Evolutionary conservation across 1,140 invertebrate genomes (phyloP).

Genomic region (Anoplolepis gracilipes): DNA sequence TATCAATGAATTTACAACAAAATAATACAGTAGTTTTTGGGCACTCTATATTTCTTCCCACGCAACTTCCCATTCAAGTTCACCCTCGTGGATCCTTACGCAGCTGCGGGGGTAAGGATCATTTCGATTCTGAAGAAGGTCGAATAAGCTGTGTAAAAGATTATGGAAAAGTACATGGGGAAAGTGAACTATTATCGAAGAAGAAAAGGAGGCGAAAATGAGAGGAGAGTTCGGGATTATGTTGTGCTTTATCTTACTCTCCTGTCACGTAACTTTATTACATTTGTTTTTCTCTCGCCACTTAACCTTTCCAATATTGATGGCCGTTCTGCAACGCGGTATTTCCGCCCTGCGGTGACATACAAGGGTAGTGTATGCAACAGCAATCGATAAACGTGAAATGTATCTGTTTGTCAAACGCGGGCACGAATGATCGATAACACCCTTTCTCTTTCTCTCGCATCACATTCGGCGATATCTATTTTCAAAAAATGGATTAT

Average conservation of each 20-base stretch:
- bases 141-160: conserved; percentile 12
- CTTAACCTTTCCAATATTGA: conserved; percentile 60
- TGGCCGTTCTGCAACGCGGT: conserved; percentile 35
- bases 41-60: conserved; percentile 5
- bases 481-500: conserved; percentile 1
- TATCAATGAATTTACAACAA: neutral
- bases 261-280: neutral
- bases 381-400: conserved; percentile 54
- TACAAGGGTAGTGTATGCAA: conserved; percentile 38
- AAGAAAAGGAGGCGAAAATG: neutral
- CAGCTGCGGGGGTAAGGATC: neutral
- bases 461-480: neutral
- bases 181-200: conserved; percentile 25
- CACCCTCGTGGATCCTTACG: neutral
- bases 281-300: conserved; percentile 47
- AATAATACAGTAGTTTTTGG: neutral
- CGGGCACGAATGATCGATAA: conserved; percentile 50
- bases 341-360: conserved; percentile 53
- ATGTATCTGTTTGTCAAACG: conserved; percentile 42
- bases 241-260: neutral
- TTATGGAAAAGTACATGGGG: neutral
- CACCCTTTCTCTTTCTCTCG: neutral
- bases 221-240: neutral
- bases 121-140: conserved; percentile 18
- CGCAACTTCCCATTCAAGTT: conserved; percentile 2